These are phyloP conservation scores for Glaucopsyche alexis DNA, from an alignment of 2,888 invertebrate species.

Conservation along the genomic window DNA sequence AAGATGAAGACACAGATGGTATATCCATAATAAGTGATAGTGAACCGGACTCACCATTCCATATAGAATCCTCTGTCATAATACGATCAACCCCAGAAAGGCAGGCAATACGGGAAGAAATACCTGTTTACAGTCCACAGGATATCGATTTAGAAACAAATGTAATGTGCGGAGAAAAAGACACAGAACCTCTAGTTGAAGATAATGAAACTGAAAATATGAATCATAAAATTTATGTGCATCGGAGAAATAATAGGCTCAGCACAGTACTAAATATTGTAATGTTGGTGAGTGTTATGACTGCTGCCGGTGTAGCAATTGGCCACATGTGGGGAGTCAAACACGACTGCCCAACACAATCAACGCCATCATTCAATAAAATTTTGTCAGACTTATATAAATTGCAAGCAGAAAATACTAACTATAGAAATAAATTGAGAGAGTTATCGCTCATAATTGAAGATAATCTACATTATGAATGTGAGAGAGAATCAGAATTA, in stretches of 20 bases:
- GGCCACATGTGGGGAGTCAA: constrained; percentile 76
- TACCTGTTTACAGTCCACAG: constrained; percentile 47
- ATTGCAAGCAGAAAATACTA: constrained; percentile 73
- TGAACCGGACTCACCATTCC: constrained; percentile 60
- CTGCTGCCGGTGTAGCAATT: constrained; percentile 72
- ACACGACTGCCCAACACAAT: constrained; percentile 63
- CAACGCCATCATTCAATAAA: constrained; percentile 67
- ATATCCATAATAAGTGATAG: constrained; percentile 76
- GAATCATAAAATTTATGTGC: constrained; percentile 73
- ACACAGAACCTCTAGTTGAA: constrained; percentile 52
- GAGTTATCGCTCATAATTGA: constrained; percentile 58
- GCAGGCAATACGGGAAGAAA: constrained; percentile 47
- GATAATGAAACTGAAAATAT: constrained; percentile 57
- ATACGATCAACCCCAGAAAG: constrained; percentile 45
- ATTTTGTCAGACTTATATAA: constrained; percentile 73
- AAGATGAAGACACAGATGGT: constrained; percentile 76
- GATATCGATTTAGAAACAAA: constrained; percentile 39
- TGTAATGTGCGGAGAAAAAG: constrained; percentile 42
- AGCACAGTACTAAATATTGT: constrained; percentile 72
- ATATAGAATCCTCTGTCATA: constrained; percentile 45
- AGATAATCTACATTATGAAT: constrained; percentile 55
- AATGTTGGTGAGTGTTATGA: constrained; percentile 72
- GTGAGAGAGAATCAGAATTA: constrained; percentile 69
- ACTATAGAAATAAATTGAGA: constrained; percentile 64
- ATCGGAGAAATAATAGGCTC: constrained; percentile 69